A percentile compares a stretch with the other conserved stretches of the same genome.
phyloP scores from a whole-genome alignment of 64 coral and sea anemone species.

The Pachyseris speciosa region DNA sequence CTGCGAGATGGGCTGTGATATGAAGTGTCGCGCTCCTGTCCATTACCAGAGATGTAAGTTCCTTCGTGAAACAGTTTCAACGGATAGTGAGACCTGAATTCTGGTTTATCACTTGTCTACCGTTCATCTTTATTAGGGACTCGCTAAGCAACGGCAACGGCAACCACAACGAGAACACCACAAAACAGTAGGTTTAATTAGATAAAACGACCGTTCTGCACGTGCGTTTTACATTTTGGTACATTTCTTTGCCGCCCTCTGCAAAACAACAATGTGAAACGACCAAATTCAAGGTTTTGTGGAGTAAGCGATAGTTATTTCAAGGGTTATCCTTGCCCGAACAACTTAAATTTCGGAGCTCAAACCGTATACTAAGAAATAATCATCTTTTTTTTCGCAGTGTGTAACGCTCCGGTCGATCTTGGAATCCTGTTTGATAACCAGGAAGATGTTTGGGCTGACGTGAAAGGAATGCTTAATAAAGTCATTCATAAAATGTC shows the following conservation, averaged over 20 bases:
- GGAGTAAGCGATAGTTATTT: not conserved
- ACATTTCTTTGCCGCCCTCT: not conserved
- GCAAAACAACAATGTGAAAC: no score
- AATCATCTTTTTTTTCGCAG: not conserved
- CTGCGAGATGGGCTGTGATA: not conserved
- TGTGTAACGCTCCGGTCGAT: not conserved
- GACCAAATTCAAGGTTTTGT: no score
- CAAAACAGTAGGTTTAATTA: no score
- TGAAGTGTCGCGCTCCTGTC: not conserved
- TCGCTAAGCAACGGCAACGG: no score
- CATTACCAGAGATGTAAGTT: not conserved
- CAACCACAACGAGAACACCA: no score
- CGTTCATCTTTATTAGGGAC: no score
- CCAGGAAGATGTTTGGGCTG: not conserved
- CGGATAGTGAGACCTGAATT: not conserved
- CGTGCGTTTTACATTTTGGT: no score
- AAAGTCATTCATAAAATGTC: not conserved
- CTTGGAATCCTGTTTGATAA: constrained; percentile 2
- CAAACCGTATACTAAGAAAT: no score
- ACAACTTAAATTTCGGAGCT: not conserved
- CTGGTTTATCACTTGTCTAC: no score
- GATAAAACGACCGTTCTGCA: no score
- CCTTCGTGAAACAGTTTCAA: not conserved
- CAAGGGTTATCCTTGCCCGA: not conserved
- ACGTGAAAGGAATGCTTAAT: not conserved